phyloP scores from a whole-genome alignment of 1,140 invertebrate species.

The Drosophila kepulauana region DNA sequence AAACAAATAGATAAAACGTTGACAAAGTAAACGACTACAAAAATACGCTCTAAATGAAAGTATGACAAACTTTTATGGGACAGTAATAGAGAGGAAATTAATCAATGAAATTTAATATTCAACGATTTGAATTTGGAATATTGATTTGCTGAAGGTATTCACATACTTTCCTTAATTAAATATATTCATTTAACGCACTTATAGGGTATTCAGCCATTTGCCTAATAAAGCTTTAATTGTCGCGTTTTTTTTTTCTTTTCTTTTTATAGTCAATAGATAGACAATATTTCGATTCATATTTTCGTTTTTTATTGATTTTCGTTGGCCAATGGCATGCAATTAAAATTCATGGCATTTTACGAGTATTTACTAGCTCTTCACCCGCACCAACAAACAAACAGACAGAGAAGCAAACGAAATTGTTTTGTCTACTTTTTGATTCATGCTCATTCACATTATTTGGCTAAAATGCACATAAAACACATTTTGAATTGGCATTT shows the following conservation, averaged over 20 bases:
- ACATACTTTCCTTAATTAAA: no score
- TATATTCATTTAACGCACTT: no score
- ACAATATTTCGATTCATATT: constrained; percentile 47
- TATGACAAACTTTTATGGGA: neutral
- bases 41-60: neutral
- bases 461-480: constrained; percentile 20
- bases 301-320: constrained; percentile 42
- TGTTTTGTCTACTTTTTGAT: constrained; percentile 16
- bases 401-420: constrained; percentile 2
- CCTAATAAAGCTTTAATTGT: constrained; percentile 70
- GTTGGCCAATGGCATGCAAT: constrained; percentile 59
- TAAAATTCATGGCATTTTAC: constrained; percentile 62
- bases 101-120: no score
- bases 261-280: constrained; percentile 14
- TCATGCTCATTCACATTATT: constrained; percentile 19
- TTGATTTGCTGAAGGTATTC: no score
- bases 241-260: constrained; percentile 9
- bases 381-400: constrained; percentile 44
- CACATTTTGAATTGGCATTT: constrained; percentile 29
- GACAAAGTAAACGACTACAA: neutral
- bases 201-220: constrained; percentile 27
- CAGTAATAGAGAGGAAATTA: no score
- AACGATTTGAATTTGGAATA: no score
- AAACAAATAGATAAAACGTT: neutral
- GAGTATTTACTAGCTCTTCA: constrained; percentile 47